A percentile compares a stretch with the other conserved stretches of the same genome.
phyloP scores from a whole-genome alignment of 2,797 vertebrate genomes.

The Peromyscus nudipes region DNA sequence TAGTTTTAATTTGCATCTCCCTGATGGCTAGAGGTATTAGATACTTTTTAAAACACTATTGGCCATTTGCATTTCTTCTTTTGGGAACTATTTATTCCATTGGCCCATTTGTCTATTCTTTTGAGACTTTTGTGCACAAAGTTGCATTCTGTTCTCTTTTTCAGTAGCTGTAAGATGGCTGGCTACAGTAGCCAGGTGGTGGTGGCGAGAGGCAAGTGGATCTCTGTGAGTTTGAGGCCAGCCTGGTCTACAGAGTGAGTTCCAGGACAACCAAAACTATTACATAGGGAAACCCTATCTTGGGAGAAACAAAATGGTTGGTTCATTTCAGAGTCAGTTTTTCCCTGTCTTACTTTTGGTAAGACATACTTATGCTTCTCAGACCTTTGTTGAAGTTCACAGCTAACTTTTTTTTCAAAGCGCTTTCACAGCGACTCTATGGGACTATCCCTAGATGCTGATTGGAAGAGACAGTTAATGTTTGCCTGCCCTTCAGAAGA shows the following conservation, averaged over 20 bases:
- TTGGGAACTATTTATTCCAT: not conserved
- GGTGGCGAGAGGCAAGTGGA: too few relatives aligned
- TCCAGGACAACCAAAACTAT: too few relatives aligned
- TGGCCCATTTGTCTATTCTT: not conserved
- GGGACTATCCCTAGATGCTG: not conserved
- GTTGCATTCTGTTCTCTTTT: not conserved
- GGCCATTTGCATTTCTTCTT: not conserved
- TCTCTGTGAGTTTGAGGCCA: too few relatives aligned
- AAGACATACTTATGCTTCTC: not conserved
- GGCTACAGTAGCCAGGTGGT: not conserved
- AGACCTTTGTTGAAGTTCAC: not conserved
- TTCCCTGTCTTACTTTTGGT: not conserved
- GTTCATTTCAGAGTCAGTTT: not conserved
- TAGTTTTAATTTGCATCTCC: not conserved
- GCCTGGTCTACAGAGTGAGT: too few relatives aligned
- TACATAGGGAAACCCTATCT: too few relatives aligned
- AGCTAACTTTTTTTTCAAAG: not conserved
- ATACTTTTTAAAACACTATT: not conserved
- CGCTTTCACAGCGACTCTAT: not conserved
- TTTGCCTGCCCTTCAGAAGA: not conserved
- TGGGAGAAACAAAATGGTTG: too few relatives aligned
- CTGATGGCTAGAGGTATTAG: not conserved
- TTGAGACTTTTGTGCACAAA: not conserved
- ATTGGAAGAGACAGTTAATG: not conserved
- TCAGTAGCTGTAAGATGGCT: not conserved